A percentile compares a stretch with the other conserved stretches of the same genome.
Evolutionary conservation across 2,797 vertebrate genomes (phyloP).

Genomic region (Catostomus latipinnis): DNA sequence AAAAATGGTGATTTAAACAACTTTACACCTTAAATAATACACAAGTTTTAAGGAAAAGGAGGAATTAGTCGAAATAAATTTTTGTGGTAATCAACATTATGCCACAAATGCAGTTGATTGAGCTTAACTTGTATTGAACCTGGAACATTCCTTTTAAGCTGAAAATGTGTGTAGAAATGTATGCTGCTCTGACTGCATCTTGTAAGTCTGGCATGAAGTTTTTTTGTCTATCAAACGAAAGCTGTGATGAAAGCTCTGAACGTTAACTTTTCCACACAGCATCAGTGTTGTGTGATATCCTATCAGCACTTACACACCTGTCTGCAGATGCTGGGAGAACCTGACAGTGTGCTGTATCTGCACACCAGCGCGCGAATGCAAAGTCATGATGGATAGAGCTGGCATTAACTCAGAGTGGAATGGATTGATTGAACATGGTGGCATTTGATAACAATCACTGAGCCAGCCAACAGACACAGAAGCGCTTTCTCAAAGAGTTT

Average conservation of each 20-base stretch:
- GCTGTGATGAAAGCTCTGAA: slow-evolving; percentile 13
- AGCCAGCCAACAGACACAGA: not conserved
- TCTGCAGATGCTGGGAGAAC: slow-evolving; percentile 4
- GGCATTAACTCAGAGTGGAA: not conserved
- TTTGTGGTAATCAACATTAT: too few relatives aligned
- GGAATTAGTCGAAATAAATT: too few relatives aligned
- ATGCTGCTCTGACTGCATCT: not conserved
- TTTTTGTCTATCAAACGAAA: not conserved
- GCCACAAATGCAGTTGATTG: too few relatives aligned
- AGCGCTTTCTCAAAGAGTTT: not conserved
- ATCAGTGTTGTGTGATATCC: not conserved
- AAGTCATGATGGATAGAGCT: not conserved
- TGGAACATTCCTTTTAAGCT: too few relatives aligned
- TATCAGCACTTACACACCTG: slow-evolving; percentile 24
- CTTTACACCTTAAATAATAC: too few relatives aligned
- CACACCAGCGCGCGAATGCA: slow-evolving; percentile 3
- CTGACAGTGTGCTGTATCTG: not conserved
- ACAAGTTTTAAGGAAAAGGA: too few relatives aligned
- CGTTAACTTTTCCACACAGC: slow-evolving; percentile 10
- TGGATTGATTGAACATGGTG: slow-evolving; percentile 12
- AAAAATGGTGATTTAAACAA: too few relatives aligned
- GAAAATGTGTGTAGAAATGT: not conserved
- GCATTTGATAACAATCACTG: slow-evolving; percentile 20
- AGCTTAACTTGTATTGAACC: too few relatives aligned
- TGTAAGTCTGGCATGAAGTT: not conserved